Conservation (phyloP, 2,888 invertebrate species). For the Octonoba sinensis region DNA sequence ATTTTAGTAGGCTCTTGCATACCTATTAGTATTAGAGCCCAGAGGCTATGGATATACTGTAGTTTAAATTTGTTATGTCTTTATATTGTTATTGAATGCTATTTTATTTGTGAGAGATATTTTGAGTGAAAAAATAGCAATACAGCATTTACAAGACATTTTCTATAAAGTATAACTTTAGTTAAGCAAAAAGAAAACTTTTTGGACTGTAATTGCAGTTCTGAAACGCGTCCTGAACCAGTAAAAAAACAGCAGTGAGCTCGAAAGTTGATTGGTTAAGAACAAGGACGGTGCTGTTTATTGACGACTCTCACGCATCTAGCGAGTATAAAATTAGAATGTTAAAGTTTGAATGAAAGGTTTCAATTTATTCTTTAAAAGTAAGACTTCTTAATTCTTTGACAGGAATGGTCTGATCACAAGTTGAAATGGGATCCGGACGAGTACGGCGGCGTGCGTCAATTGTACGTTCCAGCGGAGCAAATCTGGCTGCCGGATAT, state of each 20-base stretch:
- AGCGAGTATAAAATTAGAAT: no score
- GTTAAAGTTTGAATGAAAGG: no score
- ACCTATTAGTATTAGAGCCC: no score
- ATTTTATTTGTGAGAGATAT: no score
- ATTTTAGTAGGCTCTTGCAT: no score
- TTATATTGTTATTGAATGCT: background rate
- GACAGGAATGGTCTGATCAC: constrained; percentile 91
- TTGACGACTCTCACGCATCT: no score
- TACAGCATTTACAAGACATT: background rate
- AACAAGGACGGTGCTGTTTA: no score
- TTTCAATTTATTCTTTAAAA: background rate
- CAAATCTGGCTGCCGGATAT: constrained; percentile 61
- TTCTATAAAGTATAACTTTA: background rate
- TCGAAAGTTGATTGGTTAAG: no score
- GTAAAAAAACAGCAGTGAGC: no score
- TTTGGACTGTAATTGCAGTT: background rate
- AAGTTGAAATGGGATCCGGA: constrained; percentile 90
- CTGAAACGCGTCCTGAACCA: no score
- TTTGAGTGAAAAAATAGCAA: no score
- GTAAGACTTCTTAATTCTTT: background rate
- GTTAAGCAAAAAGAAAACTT: background rate
- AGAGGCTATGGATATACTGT: no score
- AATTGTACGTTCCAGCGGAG: constrained; percentile 62
- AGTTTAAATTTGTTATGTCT: background rate
- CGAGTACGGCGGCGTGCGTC: constrained; percentile 77